Evolutionary conservation across 2,797 vertebrate genomes (phyloP).

Genomic region (Parauchenoglanis punctatus): DNA sequence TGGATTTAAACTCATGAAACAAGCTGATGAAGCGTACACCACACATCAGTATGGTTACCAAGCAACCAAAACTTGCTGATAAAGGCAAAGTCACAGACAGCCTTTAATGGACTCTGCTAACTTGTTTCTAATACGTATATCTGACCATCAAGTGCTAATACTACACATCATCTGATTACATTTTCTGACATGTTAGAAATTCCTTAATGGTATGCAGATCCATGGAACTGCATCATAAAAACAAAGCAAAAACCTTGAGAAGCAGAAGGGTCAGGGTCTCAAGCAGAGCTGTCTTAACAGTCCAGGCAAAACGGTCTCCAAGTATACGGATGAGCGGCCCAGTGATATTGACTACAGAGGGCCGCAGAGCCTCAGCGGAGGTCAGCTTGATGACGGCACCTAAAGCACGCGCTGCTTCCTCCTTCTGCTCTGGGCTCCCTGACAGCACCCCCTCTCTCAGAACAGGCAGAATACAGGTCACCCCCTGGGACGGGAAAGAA

Average conservation of each 20-base stretch:
- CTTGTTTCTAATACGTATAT: background rate
- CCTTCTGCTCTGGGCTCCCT: slow-evolving; percentile 95
- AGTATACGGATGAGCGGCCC: slow-evolving; percentile 96
- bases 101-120: background rate
- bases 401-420: slow-evolving; percentile 93
- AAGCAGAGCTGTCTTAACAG: slow-evolving; percentile 92
- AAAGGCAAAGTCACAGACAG: background rate
- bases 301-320: slow-evolving; percentile 95
- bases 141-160: background rate
- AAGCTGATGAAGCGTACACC: background rate
- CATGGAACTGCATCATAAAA: background rate
- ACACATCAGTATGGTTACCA: background rate
- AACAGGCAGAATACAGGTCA: slow-evolving; percentile 94
- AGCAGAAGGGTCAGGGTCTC: slow-evolving; percentile 94
- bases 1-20: background rate
- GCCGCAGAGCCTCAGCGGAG: slow-evolving; percentile 91
- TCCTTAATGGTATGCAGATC: background rate
- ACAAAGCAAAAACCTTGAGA: slow-evolving; percentile 80
- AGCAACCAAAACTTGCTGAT: background rate
- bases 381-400: slow-evolving; percentile 93
- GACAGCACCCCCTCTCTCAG: slow-evolving; percentile 94
- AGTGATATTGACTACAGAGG: slow-evolving; percentile 95
- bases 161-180: background rate
- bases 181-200: background rate
- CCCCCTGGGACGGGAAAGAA: slow-evolving; percentile 77